These are phyloP conservation scores for Microctonus brassicae DNA, from an alignment of 2,888 invertebrate species.

Conservation along the genomic window DNA sequence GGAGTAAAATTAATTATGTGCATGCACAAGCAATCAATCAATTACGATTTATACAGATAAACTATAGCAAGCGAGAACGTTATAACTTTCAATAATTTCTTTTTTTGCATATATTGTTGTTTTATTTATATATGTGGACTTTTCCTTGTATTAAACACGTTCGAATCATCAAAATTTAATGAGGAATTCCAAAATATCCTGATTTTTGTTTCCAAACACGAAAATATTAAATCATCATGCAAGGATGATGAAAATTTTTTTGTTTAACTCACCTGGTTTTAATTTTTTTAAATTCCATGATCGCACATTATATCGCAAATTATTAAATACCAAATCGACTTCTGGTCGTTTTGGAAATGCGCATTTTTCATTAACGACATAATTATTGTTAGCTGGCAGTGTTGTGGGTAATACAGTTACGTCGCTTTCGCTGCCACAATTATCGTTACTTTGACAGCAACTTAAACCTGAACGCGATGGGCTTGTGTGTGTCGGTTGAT, in stretches of 20 bases:
- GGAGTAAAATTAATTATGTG: no score
- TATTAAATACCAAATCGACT: slow-evolving; percentile 78
- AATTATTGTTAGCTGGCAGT: slow-evolving; percentile 56
- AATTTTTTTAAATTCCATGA: slow-evolving; percentile 73
- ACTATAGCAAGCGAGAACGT: no score
- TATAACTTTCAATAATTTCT: no score
- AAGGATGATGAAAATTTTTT: not conserved
- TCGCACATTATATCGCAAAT: slow-evolving; percentile 77
- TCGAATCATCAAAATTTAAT: no score
- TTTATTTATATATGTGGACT: no score
- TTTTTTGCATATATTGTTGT: no score
- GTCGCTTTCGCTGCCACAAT: slow-evolving; percentile 57
- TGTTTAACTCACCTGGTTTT: slow-evolving; percentile 73
- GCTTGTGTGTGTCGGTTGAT: slow-evolving; percentile 55
- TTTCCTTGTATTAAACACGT: no score
- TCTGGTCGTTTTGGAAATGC: slow-evolving; percentile 74
- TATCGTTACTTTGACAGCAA: slow-evolving; percentile 63
- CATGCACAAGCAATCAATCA: no score
- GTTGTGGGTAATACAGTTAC: slow-evolving; percentile 49
- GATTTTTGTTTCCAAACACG: no score
- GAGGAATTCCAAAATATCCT: no score
- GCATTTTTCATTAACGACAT: slow-evolving; percentile 64
- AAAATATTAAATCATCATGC: not conserved
- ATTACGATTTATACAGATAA: no score
- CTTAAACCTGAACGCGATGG: slow-evolving; percentile 64